Base-by-base conservation (phyloP, 2,797 vertebrate species). In the Microhierax caerulescens region DNA sequence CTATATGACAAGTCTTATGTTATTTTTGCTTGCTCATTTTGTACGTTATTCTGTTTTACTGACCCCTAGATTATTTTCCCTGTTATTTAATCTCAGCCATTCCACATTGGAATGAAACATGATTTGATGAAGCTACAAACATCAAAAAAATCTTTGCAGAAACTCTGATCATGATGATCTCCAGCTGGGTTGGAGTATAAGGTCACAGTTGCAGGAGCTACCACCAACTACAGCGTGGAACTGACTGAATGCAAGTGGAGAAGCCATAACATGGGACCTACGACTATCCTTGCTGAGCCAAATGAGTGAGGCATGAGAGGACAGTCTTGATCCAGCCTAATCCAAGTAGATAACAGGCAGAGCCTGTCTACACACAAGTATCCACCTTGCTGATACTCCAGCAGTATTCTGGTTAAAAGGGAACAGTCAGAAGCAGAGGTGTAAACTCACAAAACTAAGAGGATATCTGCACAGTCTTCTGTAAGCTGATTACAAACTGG, bases 181-280 rank as follows among this genome's bases (percentile, higher is more conserved):
- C 34, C 30, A 60, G 1, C 0, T 51, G 47, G 24, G 27, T 24
- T 10, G 2, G 24, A 57, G 5, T 5, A 15, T 27, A 78, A 67
- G 12, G n/a, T 60, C 37, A 47, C 18, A 83, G 28, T 11, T 2
- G 5, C 14, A 53, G 57, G 23, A 93, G 9, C 2, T 41, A 34
- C 9, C 25, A 87, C 4, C 36, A 65, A 4, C 18, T 34, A 15
- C 37, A 81, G 45, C 1, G 0, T 47, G 57, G n/a, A 85, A 77
- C 0, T 73, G 43, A 30, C 32, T 37, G 60, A 77, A 76, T 0
- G 0, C 7, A 41, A 61, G 19, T 8, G 48, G 17, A 60, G 47
- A 78, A 88, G 36, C 6, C 1, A 1, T n/a, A 37, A 47, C 19
- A 18, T 5, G 32, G 56, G 78, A 83, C 27, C 15, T 51, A 63